Evolutionary conservation across 2,797 vertebrate genomes (phyloP).

Genomic region (Halcyon smyrnensis): DNA sequence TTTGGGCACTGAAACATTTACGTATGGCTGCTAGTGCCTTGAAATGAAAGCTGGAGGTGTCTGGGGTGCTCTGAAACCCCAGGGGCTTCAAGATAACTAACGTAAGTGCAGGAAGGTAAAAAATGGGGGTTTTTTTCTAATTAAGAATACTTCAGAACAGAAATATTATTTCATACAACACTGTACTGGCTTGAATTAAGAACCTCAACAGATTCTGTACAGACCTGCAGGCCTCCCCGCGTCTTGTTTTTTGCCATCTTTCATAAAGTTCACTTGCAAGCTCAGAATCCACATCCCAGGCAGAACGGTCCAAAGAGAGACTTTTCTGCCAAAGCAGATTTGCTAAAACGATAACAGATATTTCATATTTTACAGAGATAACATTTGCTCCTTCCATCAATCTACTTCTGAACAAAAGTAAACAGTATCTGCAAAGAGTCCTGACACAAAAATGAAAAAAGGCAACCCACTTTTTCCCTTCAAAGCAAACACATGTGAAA

Average conservation of each 20-base stretch:
- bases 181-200: not conserved
- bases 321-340: conserved; percentile 88
- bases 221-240: conserved; percentile 88
- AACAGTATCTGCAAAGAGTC: not conserved
- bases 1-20: not conserved
- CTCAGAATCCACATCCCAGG: conserved; percentile 88
- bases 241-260: conserved; percentile 87
- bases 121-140: not conserved
- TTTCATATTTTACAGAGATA: not conserved
- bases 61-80: not conserved
- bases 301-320: conserved; percentile 85
- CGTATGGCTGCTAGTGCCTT: not conserved
- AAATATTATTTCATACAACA: not conserved
- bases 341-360: conserved; percentile 77
- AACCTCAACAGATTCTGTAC: conserved; percentile 25
- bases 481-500: not conserved
- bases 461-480: not conserved
- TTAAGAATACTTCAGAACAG: not conserved
- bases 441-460: not conserved
- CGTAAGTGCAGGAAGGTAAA: not conserved
- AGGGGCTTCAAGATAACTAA: not conserved
- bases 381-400: not conserved
- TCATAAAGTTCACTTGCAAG: conserved; percentile 89
- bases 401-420: not conserved
- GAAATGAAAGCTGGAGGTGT: not conserved